Base-by-base conservation (phyloP, 2,113 vertebrate species). In the Plotosus lineatus region DNA sequence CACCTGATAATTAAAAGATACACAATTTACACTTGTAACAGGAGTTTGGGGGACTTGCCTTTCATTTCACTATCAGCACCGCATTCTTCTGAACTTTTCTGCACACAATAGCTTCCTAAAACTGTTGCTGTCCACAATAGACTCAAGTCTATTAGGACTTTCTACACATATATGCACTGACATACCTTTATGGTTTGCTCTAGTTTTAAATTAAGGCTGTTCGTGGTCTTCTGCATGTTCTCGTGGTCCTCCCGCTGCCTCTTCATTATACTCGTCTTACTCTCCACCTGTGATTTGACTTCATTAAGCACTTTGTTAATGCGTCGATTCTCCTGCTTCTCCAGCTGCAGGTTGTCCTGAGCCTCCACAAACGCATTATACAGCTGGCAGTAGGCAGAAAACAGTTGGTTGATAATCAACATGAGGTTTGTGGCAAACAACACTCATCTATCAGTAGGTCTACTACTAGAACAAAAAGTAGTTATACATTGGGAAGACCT, bases 341-440 rank as follows among this genome's bases (percentile, higher is more conserved):
- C 96, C 79, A 97, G 90, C 85, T 96, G 95, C 71, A 99, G 89
- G 77, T 96, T 94, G 61, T 96, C 97, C 88, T 99, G 96, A 82
- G 95, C 92, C 92, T 98, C 96, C 19, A 97, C 92, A 10, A 96
- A 98, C 0, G 96, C 96, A 81, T 98, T 99, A 87, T 99, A 99
- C 1, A 99, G 88, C 97, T 99, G 38, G 38, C 4, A 58, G 74
- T 78, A 33, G 88, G 61, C 60, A 86, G 21, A 85, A 0, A 84
- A 50, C 23, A 31, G 26, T 7, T 7, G 1, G 33, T 60, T 19
- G n/a, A 40, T n/a, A 33, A 50, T 40, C 1, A 48, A 4, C 11
- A n/a, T n/a, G 0, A 6, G 40, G 1, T 1, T 3, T 28, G 42
- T 26, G 4, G 10, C 40, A 69, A 69, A 15, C 44, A 15, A 26